phyloP scores from a whole-genome alignment of 2,797 vertebrate species.

The Scolopax rusticola region DNA sequence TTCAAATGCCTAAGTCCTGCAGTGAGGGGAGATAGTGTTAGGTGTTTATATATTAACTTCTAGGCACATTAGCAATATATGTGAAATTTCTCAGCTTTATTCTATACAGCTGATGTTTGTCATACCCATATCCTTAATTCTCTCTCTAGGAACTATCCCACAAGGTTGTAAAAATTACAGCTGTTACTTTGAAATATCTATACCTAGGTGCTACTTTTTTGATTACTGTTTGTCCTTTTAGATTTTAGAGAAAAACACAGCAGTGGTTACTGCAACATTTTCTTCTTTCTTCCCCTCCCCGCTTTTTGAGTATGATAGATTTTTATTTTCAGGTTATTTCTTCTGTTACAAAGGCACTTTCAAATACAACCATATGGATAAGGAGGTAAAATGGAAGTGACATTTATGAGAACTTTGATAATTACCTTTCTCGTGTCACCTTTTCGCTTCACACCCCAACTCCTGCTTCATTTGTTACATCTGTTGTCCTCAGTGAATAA shows the following conservation, averaged over 20 bases:
- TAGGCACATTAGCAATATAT: neutral
- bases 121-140: neutral
- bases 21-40: fast-evolving
- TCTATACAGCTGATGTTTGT: neutral
- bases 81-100: neutral
- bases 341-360: neutral
- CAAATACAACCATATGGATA: neutral
- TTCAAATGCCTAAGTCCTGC: neutral
- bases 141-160: neutral
- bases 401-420: neutral
- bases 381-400: neutral
- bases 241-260: neutral
- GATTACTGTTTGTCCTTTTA: neutral
- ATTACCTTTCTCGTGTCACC: neutral
- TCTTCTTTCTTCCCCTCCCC: fast-evolving
- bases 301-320: neutral
- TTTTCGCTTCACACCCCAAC: neutral
- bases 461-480: fast-evolving
- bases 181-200: neutral
- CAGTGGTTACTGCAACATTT: neutral
- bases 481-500: neutral
- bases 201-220: neutral
- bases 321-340: neutral
- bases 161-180: neutral
- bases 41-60: neutral